Evolutionary conservation across 2,113 vertebrate species (phyloP), one percentile per base, ranked within the genome.

Genomic region (Atrichornis clamosus): DNA sequence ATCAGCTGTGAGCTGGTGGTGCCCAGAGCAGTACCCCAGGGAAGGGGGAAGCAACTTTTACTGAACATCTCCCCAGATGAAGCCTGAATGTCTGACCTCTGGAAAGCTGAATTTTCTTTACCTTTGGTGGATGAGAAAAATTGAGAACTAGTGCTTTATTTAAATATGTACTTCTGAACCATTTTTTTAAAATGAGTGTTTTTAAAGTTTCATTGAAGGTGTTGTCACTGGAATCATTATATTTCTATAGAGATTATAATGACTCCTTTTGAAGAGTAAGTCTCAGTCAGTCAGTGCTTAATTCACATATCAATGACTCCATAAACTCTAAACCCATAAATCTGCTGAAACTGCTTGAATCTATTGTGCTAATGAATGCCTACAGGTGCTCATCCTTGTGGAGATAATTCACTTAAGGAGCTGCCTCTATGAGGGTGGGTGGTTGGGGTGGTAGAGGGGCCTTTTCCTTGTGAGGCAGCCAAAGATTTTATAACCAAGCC

Each of bases 281-380:
- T 93, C 85, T 90, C 93, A 92, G 76, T 95, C 95, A 96, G 75
- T 96, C 90, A 94, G 88, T 81, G 83, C 96, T 97, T 97, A 97
- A 96, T 96, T 97, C 93, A 89, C 44, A 12, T 96, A 96, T 97
- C 95, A 96, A 27, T 96, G 93, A 95, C 88, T 96, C 69, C 39
- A 88, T 84, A 96, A 92, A 94, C 68, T 75, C 44, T 52, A 89
- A 90, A 92, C 41, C 69, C 80, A 86, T 93, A 95, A 88, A 90
- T 93, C 92, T 94, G 50, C 73, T 68, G 79, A 94, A 96, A 88
- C 37, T 86, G 52, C 65, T 93, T 37, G 19, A 37, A 68, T 86
- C 68, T 70, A 11, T 81, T 94, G 75, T 95, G 73, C 49, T 89
- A 84, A n/a, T 70, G 59, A 90, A 50, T 75, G 75, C 41, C 68